Percentiles rank a stretch among this genome's conserved stretches.
Evolutionary conservation across 2,888 invertebrate genomes (phyloP).

Genomic region (Lithophane ornitopus): DNA sequence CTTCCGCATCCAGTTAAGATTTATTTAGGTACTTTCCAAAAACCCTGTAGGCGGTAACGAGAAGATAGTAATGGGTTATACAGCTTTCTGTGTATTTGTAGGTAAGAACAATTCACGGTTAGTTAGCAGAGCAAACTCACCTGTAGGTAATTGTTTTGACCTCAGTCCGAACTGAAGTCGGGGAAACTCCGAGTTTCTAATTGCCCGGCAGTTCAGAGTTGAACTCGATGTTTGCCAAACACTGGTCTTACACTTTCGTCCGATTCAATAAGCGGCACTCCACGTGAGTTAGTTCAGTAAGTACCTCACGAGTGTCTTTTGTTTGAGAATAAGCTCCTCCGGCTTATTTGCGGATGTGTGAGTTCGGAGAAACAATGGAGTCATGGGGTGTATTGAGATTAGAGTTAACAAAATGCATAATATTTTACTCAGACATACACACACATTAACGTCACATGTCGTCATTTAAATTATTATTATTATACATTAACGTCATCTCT

Average conservation of each 20-base stretch:
- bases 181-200: constrained; percentile 61
- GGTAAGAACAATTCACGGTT: constrained; percentile 52
- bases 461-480: no score
- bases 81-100: constrained; percentile 14
- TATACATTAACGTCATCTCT: no score
- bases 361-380: constrained; percentile 35
- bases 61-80: constrained; percentile 11
- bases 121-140: constrained; percentile 60
- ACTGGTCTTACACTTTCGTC: constrained; percentile 43
- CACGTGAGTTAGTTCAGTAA: constrained; percentile 28
- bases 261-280: constrained; percentile 44
- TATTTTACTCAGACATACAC: neutral
- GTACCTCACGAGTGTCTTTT: constrained; percentile 45
- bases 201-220: constrained; percentile 62
- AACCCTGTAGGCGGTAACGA: neutral
- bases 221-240: constrained; percentile 52
- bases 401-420: constrained; percentile 7
- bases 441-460: no score
- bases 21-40: constrained; percentile 3
- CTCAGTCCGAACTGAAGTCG: constrained; percentile 39
- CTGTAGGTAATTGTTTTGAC: constrained; percentile 67
- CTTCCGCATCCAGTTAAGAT: neutral
- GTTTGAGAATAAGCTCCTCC: constrained; percentile 41
- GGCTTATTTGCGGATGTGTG: constrained; percentile 38
- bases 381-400: constrained; percentile 20